Evolutionary conservation across 2,797 vertebrate genomes (phyloP).

Genomic region (Rhabdophis nuchalis): DNA sequence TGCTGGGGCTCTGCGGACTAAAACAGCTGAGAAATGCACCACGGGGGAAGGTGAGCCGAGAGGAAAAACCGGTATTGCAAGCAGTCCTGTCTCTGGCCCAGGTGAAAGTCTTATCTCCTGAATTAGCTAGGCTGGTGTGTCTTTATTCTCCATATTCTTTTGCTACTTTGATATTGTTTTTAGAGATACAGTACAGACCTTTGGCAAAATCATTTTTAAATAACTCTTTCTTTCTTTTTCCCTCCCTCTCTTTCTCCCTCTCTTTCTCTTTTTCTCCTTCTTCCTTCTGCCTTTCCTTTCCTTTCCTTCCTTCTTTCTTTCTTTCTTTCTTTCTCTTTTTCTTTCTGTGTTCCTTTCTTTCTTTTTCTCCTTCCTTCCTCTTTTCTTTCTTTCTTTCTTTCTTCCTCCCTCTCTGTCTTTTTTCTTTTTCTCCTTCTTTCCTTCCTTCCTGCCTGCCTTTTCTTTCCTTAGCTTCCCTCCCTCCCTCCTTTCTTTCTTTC

Average conservation of each 20-base stretch:
- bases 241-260: no score
- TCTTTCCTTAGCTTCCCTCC: no score
- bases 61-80: not conserved
- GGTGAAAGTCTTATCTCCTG: not conserved
- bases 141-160: not conserved
- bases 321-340: no score
- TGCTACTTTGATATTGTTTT: not conserved
- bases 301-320: not conserved
- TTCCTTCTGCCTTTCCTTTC: no score
- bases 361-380: fast-evolving
- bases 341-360: no score
- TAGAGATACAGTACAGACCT: not conserved
- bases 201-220: not conserved
- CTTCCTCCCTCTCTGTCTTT: no score
- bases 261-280: not conserved
- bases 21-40: not conserved
- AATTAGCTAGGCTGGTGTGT: not conserved
- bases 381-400: no score
- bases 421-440: no score
- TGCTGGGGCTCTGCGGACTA: not conserved
- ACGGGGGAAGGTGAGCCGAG: not conserved
- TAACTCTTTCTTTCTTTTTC: not conserved
- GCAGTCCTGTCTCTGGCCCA: not conserved
- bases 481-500: no score
- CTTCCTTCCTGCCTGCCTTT: no score